Evolutionary conservation across 64 coral and sea anemone genomes (phyloP).

Genomic region (Stichodactyla mertensii): DNA sequence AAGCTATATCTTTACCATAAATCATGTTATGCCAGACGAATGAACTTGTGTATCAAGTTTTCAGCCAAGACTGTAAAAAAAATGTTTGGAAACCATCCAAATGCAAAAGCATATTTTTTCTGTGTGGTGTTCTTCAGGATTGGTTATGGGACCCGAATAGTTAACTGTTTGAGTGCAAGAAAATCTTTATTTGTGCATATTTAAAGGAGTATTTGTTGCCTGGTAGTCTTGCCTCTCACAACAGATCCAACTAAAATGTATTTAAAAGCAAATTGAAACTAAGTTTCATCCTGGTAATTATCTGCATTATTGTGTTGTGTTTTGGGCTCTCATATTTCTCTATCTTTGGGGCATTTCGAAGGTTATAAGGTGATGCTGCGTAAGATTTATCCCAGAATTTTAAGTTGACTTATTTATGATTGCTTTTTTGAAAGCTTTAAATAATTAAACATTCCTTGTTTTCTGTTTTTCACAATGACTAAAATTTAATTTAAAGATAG

Average conservation of each 20-base stretch:
- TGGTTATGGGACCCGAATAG: background rate
- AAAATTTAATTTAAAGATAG: background rate
- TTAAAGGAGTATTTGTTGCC: background rate
- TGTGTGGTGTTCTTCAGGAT: background rate
- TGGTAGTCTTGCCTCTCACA: background rate
- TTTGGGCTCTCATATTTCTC: background rate
- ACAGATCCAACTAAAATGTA: background rate
- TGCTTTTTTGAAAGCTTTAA: background rate
- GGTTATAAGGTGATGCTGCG: background rate
- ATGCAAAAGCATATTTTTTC: background rate
- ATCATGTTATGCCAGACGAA: background rate
- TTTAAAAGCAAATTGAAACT: background rate
- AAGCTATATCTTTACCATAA: background rate
- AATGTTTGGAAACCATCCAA: background rate
- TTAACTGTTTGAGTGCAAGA: background rate
- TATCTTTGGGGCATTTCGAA: background rate
- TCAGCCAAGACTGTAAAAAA: background rate
- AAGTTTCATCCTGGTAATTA: background rate
- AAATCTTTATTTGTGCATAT: background rate
- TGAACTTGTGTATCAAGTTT: background rate
- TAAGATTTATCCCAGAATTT: background rate
- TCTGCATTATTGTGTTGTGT: background rate
- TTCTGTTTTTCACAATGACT: background rate
- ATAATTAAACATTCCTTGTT: background rate
- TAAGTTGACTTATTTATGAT: background rate